Evolutionary conservation across 2,797 vertebrate genomes (phyloP), one percentile per base, ranked within the genome.

Genomic region (Alosa sapidissima): DNA sequence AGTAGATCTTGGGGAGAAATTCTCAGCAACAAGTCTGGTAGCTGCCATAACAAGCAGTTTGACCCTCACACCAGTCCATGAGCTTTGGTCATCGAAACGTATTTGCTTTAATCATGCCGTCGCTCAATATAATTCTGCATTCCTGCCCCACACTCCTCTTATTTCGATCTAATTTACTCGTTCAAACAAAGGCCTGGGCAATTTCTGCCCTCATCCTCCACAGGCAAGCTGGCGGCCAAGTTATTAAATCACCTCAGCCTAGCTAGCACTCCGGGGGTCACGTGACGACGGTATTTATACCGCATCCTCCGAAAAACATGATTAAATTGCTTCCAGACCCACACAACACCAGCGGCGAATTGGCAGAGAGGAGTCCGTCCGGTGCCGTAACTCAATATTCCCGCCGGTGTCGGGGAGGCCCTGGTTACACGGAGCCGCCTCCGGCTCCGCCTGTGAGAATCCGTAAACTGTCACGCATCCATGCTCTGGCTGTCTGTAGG

Each of bases 251-350:
- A 41, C 54, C 10, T 47, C 24, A 52, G 83, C 47, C 55, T 58
- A 33, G 11, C 5, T 62, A 52, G 62, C 55, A 4, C 19, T 58
- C 55, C 4, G 11, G 14, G 51, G 8, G 55, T 65, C 62, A 65
- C 9, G 9, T 65, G 24, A 8, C 24, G 3, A 28, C 24, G 62
- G 62, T 65, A 65, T 65, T 65, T 65, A 24, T 65, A 65, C 60
- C 7, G n/a, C 60, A 65, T 28, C 60, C 60, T 65, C 60, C 24
- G 19, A 62, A 72, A 81, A 84, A 81, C 82, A 24, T 51, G 36
- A 85, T 62, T 45, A 82, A 86, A 85, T 62, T 85, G 78, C 78
- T 82, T 82, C 81, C 84, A 87, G 84, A 65, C 87, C 78, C 51
- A 72, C 41, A 33, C 62, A 14, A 52, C n/a, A 65, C 60, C 60